Base-by-base conservation (phyloP, 2,888 invertebrate species). In the Tanypteryx hageni region DNA sequence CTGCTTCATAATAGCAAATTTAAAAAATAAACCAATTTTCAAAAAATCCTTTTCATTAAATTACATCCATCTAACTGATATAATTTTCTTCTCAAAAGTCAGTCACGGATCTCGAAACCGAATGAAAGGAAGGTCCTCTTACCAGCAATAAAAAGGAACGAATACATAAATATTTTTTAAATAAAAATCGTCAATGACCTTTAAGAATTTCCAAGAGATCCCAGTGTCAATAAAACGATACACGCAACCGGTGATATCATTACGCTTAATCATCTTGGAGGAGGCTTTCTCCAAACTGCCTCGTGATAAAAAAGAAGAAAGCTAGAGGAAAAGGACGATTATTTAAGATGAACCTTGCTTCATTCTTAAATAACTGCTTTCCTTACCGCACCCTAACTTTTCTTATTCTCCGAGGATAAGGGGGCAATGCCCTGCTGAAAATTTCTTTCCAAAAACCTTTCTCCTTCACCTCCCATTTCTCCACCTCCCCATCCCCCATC, bases 221-320 rank as follows among this genome's bases (percentile, higher is more conserved):
- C 16, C 27, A 44, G 11, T 76, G 76, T 76, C 76, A 76, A 76
- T 76, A 76, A 76, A 76, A 13, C 76, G 76, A 76, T 76, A 76
- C 76, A 27, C 76, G 22, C 76, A 22, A 13, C 76, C 76, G 10
- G 76, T 76, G 13, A 76, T 76, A 14, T 76, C 22, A 76, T 76
- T 76, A 76, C 76, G 76, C 11, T 27, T 76, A 76, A 76, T 76
- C 76, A 76, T 76, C 76, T 27, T 22, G 11, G 44, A 18, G 76
- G 10, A 13, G 76, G 76, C 76, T 76, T 27, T 76, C 76, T 10
- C 22, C 22, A 18, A 61, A 61, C 10, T 27, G 13, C 22, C 13
- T 27, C 27, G 27, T 13, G 22, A 27, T 68, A 68, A 22, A 27
- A 76, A 76, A 27, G 27, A 22, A 76, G 27, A 27, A 27, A 76